A percentile compares a stretch with the other conserved stretches of the same genome.
Evolutionary conservation across 2,113 vertebrate genomes (phyloP).

Genomic region (Melanostigma gelatinosum): DNA sequence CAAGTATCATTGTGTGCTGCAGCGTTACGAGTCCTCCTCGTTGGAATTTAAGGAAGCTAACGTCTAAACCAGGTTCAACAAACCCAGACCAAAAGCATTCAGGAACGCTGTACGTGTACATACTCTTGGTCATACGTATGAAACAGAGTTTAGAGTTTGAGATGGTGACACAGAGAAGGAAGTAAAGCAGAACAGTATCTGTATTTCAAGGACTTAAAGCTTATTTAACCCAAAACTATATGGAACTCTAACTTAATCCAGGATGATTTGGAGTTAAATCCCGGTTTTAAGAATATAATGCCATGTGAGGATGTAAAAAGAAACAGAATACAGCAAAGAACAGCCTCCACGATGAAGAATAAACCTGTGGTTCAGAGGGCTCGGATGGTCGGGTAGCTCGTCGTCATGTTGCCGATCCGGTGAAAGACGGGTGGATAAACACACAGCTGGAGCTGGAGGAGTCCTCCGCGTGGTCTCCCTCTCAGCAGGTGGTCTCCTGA

Average conservation of each 20-base stretch:
- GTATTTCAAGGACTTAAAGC: background rate
- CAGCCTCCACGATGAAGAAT: too few species aligned
- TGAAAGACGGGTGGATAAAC: conserved; percentile 18
- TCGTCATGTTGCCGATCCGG: conserved; percentile 23
- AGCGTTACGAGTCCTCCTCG: background rate
- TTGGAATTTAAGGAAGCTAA: too few species aligned
- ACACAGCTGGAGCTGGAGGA: background rate
- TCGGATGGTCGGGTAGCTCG: background rate
- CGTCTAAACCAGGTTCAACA: too few species aligned
- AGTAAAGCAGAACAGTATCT: background rate
- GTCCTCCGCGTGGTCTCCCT: background rate
- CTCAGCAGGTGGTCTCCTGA: conserved; percentile 46
- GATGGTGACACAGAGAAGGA: background rate
- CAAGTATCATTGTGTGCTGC: too few species aligned
- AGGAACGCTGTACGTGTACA: too few species aligned
- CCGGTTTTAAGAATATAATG: background rate
- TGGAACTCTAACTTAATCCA: background rate
- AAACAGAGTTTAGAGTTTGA: too few species aligned
- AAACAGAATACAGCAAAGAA: background rate
- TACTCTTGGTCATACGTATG: too few species aligned
- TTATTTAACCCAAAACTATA: background rate
- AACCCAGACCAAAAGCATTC: too few species aligned
- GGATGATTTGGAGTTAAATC: background rate
- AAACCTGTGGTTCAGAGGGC: background rate
- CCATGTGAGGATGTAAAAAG: background rate